Base-by-base conservation (phyloP, 2,888 invertebrate species). In the Neria commutata region DNA sequence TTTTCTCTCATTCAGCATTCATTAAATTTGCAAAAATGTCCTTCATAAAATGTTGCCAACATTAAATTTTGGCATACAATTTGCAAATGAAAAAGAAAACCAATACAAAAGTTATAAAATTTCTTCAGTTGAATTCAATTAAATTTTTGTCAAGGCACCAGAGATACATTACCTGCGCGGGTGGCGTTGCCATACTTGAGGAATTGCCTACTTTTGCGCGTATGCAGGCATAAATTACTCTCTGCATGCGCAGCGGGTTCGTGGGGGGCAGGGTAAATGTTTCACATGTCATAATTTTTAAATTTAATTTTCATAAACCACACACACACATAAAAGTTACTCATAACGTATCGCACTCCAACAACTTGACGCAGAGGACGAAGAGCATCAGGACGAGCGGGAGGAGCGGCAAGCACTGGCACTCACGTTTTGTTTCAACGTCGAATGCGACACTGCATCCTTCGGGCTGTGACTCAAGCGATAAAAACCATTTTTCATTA, bases 401-500 rank as follows among this genome's bases (percentile, higher is more conserved):
- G 11, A 8, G 29, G 6, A 11, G 6, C 29, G 29, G 6, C 29
- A 29, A 29, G 11, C 29, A 11, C 29, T 29, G 29, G 29, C 5
- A 29, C 29, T 8, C 29, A 29, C 29, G 11, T 29, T 14, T 37
- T 37, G 8, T 37, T 37, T 37, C 37, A 11, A 11, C 6, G 29
- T 8, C 29, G 29, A 29, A 29, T n/a, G n/a, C n/a, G n/a, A n/a
- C n/a, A n/a, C 37, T 14, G 37, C 37, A 37, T 14, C 37, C 8
- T 37, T n/a, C 47, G 37, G 24, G 19, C 21, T 46, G 21, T 11
- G 23, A 14, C 21, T 5, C n/a, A 14, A 33, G 52, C 47, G 45
- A 60, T 52, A 56, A 56, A 56, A 56, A 54, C 37, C 29, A 60
- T 60, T 53, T 60, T 60, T 56, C 56, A 53, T 60, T 53, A 37